A percentile compares a stretch with the other conserved stretches of the same genome.
These are phyloP conservation scores for Parazoanthus swiftii DNA, from an alignment of 92 coral and sea anemone genomes.

Conservation along the genomic window DNA sequence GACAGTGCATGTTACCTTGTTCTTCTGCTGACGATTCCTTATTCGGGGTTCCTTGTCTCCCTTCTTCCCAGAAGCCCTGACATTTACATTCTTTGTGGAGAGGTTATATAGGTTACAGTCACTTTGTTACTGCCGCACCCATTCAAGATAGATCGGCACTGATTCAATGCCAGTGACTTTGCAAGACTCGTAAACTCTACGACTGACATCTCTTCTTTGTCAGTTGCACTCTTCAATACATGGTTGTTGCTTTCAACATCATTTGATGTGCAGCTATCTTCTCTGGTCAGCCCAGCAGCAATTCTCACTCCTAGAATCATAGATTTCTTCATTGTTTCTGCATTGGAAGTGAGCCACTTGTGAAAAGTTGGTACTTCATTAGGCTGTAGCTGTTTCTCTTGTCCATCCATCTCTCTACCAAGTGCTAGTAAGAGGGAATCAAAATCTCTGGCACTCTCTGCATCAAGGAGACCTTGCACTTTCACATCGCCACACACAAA, in stretches of 20 bases:
- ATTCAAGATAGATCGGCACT: constrained; percentile 14
- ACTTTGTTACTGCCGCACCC: too few relatives aligned
- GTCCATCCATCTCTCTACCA: constrained; percentile 43
- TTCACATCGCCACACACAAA: constrained; percentile 37
- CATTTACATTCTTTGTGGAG: too few relatives aligned
- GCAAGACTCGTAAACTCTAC: constrained; percentile 52
- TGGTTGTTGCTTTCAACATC: constrained; percentile 63
- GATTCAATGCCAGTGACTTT: constrained; percentile 44
- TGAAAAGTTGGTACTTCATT: constrained; percentile 41
- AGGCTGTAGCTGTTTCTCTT: constrained; percentile 35
- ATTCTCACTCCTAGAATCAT: constrained; percentile 53
- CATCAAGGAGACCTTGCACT: constrained; percentile 62
- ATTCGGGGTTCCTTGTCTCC: too few relatives aligned
- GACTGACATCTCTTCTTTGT: constrained; percentile 54
- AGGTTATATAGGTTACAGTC: too few relatives aligned
- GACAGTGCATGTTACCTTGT: too few relatives aligned
- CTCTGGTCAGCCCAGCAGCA: constrained; percentile 35
- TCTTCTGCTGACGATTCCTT: too few relatives aligned
- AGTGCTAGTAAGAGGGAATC: constrained; percentile 50
- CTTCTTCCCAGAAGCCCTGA: too few relatives aligned
- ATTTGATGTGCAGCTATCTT: constrained; percentile 57
- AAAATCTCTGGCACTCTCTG: constrained; percentile 40
- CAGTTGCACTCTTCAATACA: constrained; percentile 51
- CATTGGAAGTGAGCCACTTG: constrained; percentile 29
- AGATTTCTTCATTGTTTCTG: constrained; percentile 24